A percentile compares a stretch with the other conserved stretches of the same genome.
phyloP scores from a whole-genome alignment of 64 coral and sea anemone species.

The Platygyra sinensis region DNA sequence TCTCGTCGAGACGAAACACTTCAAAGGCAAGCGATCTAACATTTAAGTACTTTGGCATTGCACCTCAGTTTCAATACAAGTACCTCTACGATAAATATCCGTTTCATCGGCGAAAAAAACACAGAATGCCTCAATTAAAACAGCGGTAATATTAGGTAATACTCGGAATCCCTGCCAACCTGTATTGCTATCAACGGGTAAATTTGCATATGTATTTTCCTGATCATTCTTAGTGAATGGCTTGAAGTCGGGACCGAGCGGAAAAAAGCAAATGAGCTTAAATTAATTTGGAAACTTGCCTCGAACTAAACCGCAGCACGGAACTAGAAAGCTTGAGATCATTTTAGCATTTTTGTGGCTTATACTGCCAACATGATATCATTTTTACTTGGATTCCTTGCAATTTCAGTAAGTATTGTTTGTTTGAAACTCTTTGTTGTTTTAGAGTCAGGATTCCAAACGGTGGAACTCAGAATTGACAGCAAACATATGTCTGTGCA shows the following conservation, averaged over 20 bases:
- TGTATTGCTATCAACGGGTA: background rate
- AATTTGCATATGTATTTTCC: background rate
- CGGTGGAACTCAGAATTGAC: no score
- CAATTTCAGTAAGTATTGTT: conserved; percentile 7
- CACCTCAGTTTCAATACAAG: background rate
- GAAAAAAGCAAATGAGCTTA: background rate
- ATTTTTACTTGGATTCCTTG: background rate
- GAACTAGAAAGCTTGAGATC: background rate
- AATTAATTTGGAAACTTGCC: background rate
- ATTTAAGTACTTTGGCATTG: background rate
- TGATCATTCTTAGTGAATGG: background rate
- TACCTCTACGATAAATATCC: conserved; percentile 19
- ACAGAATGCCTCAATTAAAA: background rate
- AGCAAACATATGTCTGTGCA: no score
- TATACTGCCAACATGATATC: background rate
- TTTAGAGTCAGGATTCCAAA: background rate
- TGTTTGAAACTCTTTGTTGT: background rate
- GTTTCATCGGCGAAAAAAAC: background rate
- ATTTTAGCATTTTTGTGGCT: background rate
- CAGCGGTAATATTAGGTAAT: background rate
- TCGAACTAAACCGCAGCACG: background rate
- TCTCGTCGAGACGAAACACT: background rate
- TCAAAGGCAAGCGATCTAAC: background rate
- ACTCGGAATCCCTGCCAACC: background rate
- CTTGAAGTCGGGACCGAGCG: background rate